Percentiles rank a stretch among this genome's conserved stretches.
Evolutionary conservation across 2,797 vertebrate species (phyloP).

Genomic region (Dallia pectoralis): DNA sequence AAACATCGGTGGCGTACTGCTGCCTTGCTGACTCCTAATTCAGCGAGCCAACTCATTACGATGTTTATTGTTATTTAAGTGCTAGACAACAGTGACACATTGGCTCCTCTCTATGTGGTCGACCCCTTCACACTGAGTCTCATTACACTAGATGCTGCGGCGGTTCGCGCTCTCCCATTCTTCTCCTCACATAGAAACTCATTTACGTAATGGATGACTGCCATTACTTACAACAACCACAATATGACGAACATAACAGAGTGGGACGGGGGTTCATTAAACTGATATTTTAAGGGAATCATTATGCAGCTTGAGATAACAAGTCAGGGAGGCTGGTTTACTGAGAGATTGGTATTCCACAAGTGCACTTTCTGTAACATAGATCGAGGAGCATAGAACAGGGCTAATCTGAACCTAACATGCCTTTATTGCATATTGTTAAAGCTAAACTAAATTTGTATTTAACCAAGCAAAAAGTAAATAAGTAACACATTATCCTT

Average conservation of each 20-base stretch:
- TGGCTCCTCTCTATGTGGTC: constrained; percentile 73
- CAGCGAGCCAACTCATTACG: constrained; percentile 44
- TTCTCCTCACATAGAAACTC: constrained; percentile 80
- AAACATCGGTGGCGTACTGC: neutral
- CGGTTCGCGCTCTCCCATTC: constrained; percentile 87
- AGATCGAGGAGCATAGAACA: neutral
- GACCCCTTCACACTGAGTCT: constrained; percentile 76
- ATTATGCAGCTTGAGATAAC: constrained; percentile 81
- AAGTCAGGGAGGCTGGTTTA: constrained; percentile 69
- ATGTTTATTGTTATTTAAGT: constrained; percentile 63
- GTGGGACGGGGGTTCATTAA: constrained; percentile 87
- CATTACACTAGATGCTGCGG: constrained; percentile 69
- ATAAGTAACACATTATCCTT: too few relatives aligned
- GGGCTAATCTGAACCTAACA: neutral
- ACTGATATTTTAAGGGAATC: constrained; percentile 86
- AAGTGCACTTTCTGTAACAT: neutral
- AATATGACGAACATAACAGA: constrained; percentile 85
- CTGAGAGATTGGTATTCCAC: neutral
- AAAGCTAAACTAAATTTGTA: too few relatives aligned
- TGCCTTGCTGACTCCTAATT: constrained; percentile 29
- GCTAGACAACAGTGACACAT: constrained; percentile 82
- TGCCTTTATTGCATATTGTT: neutral
- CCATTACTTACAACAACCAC: constrained; percentile 86
- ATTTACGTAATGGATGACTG: constrained; percentile 94
- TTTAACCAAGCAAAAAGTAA: too few relatives aligned